Percentiles rank a stretch among this genome's conserved stretches.
These are phyloP conservation scores for Bhutanitis thaidina DNA, from an alignment of 2,888 invertebrate genomes.

Conservation along the genomic window DNA sequence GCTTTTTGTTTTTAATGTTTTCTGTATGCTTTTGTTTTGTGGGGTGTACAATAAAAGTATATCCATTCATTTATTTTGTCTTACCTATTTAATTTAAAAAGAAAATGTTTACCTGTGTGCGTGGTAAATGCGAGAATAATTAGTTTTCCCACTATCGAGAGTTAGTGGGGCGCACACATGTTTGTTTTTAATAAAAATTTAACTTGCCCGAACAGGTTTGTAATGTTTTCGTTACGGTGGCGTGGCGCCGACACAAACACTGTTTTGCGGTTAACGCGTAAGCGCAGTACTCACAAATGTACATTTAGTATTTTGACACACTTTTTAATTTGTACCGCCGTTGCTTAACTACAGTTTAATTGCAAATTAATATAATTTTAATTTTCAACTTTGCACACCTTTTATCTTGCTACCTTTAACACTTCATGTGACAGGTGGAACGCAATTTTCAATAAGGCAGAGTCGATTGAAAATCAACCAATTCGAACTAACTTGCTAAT, in stretches of 20 bases:
- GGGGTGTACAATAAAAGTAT: too few species aligned
- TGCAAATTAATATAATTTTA: conserved; percentile 23
- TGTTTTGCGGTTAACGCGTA: conserved; percentile 66
- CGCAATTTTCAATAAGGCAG: conserved; percentile 15
- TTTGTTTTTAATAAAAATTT: conserved; percentile 63
- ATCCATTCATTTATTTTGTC: background rate
- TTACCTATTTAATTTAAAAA: conserved; percentile 6
- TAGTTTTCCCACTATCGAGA: conserved; percentile 54
- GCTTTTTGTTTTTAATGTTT: too few species aligned
- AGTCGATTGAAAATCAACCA: conserved; percentile 40
- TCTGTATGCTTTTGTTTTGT: too few species aligned
- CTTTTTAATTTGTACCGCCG: conserved; percentile 42
- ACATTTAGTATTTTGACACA: conserved; percentile 67
- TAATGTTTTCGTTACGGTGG: conserved; percentile 44
- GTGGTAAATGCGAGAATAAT: conserved; percentile 40
- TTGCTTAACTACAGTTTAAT: conserved; percentile 34
- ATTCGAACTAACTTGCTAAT: conserved; percentile 55
- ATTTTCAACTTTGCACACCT: conserved; percentile 26
- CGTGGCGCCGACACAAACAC: conserved; percentile 45
- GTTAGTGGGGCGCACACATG: conserved; percentile 52
- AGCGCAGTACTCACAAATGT: conserved; percentile 46
- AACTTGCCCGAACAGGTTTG: conserved; percentile 60
- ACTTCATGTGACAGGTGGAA: conserved; percentile 5
- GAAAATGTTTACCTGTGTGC: conserved; percentile 4
- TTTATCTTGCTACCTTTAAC: conserved; percentile 16